Percentiles rank a stretch among this genome's conserved stretches.
Evolutionary conservation across 2,888 invertebrate genomes (phyloP).

Genomic region (Theretra japonica): DNA sequence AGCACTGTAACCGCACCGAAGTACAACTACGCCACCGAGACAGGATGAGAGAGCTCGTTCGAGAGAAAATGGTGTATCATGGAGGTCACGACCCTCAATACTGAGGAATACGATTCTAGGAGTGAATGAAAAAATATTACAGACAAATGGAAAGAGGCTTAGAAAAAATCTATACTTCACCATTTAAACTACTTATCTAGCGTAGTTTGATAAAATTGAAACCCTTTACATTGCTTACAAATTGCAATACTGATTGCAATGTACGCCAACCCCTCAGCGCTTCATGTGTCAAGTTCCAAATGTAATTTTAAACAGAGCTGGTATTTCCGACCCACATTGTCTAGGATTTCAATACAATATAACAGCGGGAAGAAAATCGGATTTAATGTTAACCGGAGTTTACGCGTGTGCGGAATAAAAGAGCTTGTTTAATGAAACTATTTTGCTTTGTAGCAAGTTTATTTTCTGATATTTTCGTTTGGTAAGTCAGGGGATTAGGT

Average conservation of each 20-base stretch:
- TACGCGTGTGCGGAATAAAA: conserved; percentile 2
- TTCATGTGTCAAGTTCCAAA: conserved; percentile 10
- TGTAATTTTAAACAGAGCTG: conserved; percentile 1
- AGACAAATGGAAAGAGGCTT: too few species aligned
- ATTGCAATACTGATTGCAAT: background rate
- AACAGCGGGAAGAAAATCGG: conserved; percentile 3
- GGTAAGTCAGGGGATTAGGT: background rate
- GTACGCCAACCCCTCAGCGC: background rate
- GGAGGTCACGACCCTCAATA: too few species aligned
- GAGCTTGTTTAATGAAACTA: conserved; percentile 3
- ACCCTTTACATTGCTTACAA: background rate
- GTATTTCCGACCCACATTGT: background rate
- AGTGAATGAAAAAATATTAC: too few species aligned
- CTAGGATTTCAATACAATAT: conserved; percentile 19
- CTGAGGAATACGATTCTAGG: too few species aligned
- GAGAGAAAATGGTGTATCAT: too few species aligned
- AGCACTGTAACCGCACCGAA: too few species aligned
- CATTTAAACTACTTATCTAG: too few species aligned
- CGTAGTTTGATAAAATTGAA: too few species aligned
- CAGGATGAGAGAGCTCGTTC: too few species aligned
- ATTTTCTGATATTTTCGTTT: background rate
- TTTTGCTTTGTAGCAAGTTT: background rate
- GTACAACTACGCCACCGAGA: too few species aligned
- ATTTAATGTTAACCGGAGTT: conserved; percentile 3
- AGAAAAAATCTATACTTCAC: too few species aligned